Percentiles rank a stretch among this genome's conserved stretches.
Conservation (phyloP, 2,888 invertebrate genomes). For the Eurytoma californica region DNA sequence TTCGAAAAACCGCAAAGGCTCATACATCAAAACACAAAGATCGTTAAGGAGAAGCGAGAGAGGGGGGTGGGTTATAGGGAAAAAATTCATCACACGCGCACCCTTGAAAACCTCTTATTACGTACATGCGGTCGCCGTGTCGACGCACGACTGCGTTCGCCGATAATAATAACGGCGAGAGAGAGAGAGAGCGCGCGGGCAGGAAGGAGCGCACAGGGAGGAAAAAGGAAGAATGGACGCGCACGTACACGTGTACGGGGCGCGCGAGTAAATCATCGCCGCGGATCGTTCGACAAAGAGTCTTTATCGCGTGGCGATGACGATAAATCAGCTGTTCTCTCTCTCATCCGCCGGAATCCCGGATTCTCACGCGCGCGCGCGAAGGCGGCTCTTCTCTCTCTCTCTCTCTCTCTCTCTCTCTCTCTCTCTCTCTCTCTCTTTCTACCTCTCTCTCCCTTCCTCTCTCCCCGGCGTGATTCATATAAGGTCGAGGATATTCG, state of each 20-base stretch:
- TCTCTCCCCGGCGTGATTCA: slow-evolving; percentile 45
- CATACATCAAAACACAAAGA: too few relatives aligned
- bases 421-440: slow-evolving; percentile 34
- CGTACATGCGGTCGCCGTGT: too few relatives aligned
- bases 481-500: slow-evolving; percentile 37
- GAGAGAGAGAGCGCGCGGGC: background rate
- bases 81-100: too few relatives aligned
- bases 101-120: too few relatives aligned
- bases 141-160: too few relatives aligned
- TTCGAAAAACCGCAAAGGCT: too few relatives aligned
- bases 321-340: slow-evolving; percentile 53
- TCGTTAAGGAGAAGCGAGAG: too few relatives aligned
- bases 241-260: slow-evolving; percentile 11
- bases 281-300: slow-evolving; percentile 56
- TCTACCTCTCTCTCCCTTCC: slow-evolving; percentile 3
- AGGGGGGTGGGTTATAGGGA: too few relatives aligned
- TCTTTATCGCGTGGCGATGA: slow-evolving; percentile 52
- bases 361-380: slow-evolving; percentile 51
- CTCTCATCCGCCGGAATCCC: slow-evolving; percentile 49
- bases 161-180: background rate
- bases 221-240: slow-evolving; percentile 14
- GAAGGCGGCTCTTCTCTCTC: slow-evolving; percentile 40
- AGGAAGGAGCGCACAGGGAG: background rate
- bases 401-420: slow-evolving; percentile 30
- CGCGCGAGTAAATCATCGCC: slow-evolving; percentile 52